These are phyloP conservation scores for Cryptotermes secundus DNA, from an alignment of 1,140 invertebrate genomes.

Conservation along the genomic window DNA sequence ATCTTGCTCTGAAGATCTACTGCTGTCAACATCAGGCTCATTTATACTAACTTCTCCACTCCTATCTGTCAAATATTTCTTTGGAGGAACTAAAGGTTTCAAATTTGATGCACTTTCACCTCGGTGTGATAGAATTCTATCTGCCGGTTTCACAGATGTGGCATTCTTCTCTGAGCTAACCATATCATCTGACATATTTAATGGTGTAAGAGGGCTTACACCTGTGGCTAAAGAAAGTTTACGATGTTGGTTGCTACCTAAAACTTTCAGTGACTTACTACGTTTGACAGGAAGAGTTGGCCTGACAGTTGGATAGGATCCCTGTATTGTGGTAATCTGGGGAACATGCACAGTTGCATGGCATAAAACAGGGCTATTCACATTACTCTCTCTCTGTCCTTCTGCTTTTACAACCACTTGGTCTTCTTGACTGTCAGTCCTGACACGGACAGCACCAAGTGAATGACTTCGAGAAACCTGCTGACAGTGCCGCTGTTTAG, in stretches of 20 bases:
- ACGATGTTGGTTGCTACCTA: conserved; percentile 35
- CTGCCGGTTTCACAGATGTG: background rate
- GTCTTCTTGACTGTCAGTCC: conserved; percentile 20
- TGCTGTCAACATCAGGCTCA: background rate
- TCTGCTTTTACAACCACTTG: background rate
- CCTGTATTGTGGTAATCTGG: conserved; percentile 30
- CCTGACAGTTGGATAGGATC: conserved; percentile 5
- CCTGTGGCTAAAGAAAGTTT: conserved; percentile 33
- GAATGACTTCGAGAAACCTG: conserved; percentile 39
- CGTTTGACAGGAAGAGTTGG: conserved; percentile 41
- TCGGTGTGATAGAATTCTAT: background rate
- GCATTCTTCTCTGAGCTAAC: background rate
- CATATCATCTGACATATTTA: background rate
- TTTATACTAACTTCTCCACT: background rate
- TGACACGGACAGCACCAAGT: conserved; percentile 35
- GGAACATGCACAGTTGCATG: conserved; percentile 38
- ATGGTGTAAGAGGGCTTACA: background rate
- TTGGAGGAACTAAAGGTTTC: conserved; percentile 18
- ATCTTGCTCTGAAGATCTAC: background rate
- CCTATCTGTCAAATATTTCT: conserved; percentile 2
- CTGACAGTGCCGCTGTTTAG: conserved; percentile 24
- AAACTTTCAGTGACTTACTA: conserved; percentile 49
- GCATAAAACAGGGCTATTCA: conserved; percentile 34
- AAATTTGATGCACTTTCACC: background rate
- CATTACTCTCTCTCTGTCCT: background rate